Evolutionary conservation across 2,113 vertebrate species (phyloP).

Genomic region (Engraulis encrasicolus): DNA sequence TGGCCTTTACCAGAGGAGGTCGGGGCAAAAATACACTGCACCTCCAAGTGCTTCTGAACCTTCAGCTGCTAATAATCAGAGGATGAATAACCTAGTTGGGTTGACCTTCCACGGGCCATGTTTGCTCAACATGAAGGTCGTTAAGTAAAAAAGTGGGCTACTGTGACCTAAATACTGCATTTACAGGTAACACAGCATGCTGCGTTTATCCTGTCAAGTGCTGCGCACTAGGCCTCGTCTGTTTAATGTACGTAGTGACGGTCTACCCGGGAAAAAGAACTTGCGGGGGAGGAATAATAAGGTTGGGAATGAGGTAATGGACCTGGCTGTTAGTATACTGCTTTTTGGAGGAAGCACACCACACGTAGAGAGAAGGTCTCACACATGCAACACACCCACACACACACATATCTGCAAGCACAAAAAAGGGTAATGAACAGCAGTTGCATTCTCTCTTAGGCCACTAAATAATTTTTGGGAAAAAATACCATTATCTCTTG

Average conservation of each 20-base stretch:
- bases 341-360: not conserved
- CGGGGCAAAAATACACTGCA: too few species aligned
- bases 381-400: not conserved
- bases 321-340: not conserved
- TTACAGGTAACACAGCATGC: too few species aligned
- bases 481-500: not conserved
- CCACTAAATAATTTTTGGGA: not conserved
- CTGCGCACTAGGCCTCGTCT: not conserved
- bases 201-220: not conserved
- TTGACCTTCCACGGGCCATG: not conserved
- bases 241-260: not conserved
- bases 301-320: not conserved
- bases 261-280: not conserved
- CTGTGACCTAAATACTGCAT: not conserved
- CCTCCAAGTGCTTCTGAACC: too few species aligned
- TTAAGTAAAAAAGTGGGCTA: not conserved
- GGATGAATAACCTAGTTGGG: not conserved
- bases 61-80: constrained; percentile 1
- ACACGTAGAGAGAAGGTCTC: not conserved
- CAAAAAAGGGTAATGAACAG: not conserved
- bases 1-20: too few species aligned
- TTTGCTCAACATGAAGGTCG: not conserved
- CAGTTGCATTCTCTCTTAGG: not conserved
- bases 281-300: not conserved
- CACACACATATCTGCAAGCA: not conserved